These are phyloP conservation scores for Muscicapa striata DNA, from an alignment of 2,797 vertebrate genomes.

Conservation along the genomic window DNA sequence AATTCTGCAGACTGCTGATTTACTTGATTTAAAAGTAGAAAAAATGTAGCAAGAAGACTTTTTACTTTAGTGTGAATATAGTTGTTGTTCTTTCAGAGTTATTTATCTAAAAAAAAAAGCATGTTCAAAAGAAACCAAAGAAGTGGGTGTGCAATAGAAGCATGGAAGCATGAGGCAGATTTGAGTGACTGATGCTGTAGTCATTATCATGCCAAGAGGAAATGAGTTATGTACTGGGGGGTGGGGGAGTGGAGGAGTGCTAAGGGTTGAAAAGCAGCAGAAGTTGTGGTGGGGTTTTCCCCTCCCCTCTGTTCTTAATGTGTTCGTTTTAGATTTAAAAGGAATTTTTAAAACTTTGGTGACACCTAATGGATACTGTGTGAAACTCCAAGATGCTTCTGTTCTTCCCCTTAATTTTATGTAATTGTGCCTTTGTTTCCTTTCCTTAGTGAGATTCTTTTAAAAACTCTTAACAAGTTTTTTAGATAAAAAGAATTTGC, in stretches of 20 bases:
- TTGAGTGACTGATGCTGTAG: neutral
- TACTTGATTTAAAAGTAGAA: slow-evolving; percentile 59
- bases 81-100: slow-evolving; percentile 37
- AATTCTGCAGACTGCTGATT: slow-evolving; percentile 57
- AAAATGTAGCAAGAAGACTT: slow-evolving; percentile 50
- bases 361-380: slow-evolving; percentile 76
- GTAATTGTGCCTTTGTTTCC: slow-evolving; percentile 69
- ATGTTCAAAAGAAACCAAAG: slow-evolving; percentile 76
- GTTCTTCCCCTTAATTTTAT: slow-evolving; percentile 53
- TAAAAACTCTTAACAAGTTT: neutral
- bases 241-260: neutral
- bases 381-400: slow-evolving; percentile 74
- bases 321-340: slow-evolving; percentile 69
- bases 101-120: slow-evolving; percentile 47
- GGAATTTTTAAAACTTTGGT: slow-evolving; percentile 75
- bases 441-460: slow-evolving; percentile 10
- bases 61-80: slow-evolving; percentile 22
- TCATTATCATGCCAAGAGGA: slow-evolving; percentile 10
- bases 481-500: slow-evolving; percentile 10
- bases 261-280: slow-evolving; percentile 3
- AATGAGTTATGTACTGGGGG: neutral
- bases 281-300: neutral
- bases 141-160: slow-evolving; percentile 76
- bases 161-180: slow-evolving; percentile 63
- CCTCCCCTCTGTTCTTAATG: neutral